Evolutionary conservation across 2,888 invertebrate species (phyloP).

Genomic region (Papilio elwesi): DNA sequence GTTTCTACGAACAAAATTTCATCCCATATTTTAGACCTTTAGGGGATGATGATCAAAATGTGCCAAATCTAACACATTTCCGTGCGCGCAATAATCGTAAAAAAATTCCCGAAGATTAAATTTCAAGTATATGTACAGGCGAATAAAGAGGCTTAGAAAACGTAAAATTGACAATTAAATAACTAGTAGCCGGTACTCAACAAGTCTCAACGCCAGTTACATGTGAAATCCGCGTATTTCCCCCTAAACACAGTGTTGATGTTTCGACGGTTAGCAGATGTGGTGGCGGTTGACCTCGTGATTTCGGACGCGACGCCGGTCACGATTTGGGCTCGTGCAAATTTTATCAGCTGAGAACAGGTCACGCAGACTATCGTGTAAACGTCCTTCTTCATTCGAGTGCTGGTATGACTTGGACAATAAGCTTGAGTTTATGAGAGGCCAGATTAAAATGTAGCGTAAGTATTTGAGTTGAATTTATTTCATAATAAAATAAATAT

Average conservation of each 20-base stretch:
- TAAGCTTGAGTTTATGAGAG: background rate
- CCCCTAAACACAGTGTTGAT: background rate
- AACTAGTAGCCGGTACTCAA: background rate
- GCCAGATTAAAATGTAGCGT: background rate
- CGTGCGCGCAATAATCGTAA: too few species aligned
- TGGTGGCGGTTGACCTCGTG: slow-evolving; percentile 36
- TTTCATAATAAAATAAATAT: too few species aligned
- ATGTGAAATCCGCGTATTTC: slow-evolving; percentile 13
- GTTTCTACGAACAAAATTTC: too few species aligned
- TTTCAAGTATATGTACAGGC: too few species aligned
- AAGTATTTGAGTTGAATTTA: background rate
- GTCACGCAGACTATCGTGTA: slow-evolving; percentile 32
- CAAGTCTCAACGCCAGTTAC: slow-evolving; percentile 8
- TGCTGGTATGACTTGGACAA: background rate
- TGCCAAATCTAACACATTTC: too few species aligned
- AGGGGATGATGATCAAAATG: too few species aligned
- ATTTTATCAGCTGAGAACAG: slow-evolving; percentile 39
- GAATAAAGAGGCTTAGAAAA: background rate
- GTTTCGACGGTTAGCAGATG: slow-evolving; percentile 26
- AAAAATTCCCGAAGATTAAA: too few species aligned
- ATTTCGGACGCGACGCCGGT: slow-evolving; percentile 36
- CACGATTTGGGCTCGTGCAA: slow-evolving; percentile 38
- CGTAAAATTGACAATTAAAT: background rate
- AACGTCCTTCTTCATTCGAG: slow-evolving; percentile 14
- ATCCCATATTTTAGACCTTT: too few species aligned